A percentile compares a stretch with the other conserved stretches of the same genome.
These are phyloP conservation scores for Sebastolobus alascanus DNA, from an alignment of 2,797 vertebrate species.

Conservation along the genomic window DNA sequence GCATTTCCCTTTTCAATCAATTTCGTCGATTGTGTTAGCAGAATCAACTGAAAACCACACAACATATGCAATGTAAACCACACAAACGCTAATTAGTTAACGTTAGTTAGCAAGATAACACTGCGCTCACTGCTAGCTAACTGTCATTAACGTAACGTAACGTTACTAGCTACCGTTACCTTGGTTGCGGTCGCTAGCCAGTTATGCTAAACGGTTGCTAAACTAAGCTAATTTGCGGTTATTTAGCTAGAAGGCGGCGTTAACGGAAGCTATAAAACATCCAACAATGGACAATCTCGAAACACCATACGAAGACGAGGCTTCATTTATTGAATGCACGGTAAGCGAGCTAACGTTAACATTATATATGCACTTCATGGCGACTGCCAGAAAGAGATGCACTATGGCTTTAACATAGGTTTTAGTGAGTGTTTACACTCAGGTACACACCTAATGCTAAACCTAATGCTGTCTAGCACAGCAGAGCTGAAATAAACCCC, in stretches of 20 bases:
- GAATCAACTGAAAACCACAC: rapidly evolving
- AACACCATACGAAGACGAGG: constrained; percentile 82
- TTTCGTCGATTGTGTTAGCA: background rate
- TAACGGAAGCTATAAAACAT: background rate
- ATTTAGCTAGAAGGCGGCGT: rapidly evolving
- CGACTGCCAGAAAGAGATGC: background rate
- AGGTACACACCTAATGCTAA: background rate
- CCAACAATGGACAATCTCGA: constrained; percentile 75
- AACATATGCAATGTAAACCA: background rate
- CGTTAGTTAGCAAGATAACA: background rate
- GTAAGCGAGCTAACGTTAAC: constrained; percentile 54
- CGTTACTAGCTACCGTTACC: background rate
- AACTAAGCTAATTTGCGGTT: background rate
- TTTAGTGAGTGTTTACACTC: background rate
- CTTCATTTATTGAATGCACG: constrained; percentile 77
- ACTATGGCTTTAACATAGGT: background rate
- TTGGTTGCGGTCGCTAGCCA: background rate
- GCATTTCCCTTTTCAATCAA: background rate
- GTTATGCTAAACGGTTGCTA: background rate
- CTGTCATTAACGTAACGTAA: background rate
- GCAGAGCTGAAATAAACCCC: background rate
- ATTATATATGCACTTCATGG: rapidly evolving
- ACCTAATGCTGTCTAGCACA: background rate
- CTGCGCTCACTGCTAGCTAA: too few species aligned
- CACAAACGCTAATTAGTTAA: background rate